Conservation (phyloP, 2,797 vertebrate genomes). For the Morelia viridis region DNA sequence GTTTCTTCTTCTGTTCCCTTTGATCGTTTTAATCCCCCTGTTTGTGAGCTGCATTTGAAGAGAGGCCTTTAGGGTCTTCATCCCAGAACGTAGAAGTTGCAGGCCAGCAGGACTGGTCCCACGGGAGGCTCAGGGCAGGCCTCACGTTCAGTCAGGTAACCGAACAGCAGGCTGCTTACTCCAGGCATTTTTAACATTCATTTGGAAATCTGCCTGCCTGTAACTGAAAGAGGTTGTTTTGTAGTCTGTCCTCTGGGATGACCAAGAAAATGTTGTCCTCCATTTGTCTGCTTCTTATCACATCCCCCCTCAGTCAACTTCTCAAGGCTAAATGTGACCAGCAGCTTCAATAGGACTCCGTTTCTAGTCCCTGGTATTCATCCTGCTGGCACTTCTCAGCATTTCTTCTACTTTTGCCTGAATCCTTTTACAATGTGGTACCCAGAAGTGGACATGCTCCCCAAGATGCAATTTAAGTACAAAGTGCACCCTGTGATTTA, state of each 20-base stretch:
- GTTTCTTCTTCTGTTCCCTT: background rate
- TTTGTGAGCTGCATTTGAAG: too few relatives aligned
- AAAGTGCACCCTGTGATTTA: background rate
- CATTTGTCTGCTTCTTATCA: background rate
- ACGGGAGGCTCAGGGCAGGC: background rate
- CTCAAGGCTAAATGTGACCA: background rate
- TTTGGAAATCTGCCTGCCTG: background rate
- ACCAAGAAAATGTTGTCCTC: background rate
- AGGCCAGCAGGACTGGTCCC: background rate
- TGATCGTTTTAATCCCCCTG: background rate
- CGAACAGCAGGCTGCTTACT: background rate
- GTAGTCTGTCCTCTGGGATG: background rate
- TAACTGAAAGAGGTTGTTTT: background rate
- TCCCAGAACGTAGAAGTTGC: background rate
- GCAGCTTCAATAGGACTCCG: background rate
- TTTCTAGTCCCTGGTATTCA: background rate
- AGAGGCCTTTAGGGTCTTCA: background rate
- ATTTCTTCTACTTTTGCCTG: background rate
- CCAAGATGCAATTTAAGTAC: background rate
- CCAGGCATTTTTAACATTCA: background rate
- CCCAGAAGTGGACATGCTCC: background rate
- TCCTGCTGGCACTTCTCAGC: background rate
- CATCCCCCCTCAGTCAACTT: background rate
- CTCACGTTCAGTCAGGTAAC: background rate
- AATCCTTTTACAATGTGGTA: background rate